Conservation (phyloP, 2,797 vertebrate genomes). For the Oreonectes daqikongensis region DNA sequence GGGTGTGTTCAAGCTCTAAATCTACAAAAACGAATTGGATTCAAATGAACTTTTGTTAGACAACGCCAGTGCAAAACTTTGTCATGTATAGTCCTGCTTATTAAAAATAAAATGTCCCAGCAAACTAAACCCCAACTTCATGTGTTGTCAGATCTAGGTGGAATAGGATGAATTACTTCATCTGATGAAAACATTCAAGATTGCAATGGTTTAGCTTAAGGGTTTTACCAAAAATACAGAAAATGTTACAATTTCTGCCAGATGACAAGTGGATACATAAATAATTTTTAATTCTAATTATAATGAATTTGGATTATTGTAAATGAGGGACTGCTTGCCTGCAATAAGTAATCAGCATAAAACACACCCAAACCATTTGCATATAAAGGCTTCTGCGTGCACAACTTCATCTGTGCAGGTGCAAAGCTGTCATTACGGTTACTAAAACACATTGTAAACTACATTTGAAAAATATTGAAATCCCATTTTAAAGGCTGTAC, state of each 20-base stretch:
- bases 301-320: not conserved
- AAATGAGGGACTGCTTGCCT: not conserved
- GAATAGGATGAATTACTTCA: constrained; percentile 5
- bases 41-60: constrained; percentile 28
- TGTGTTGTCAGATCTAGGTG: constrained; percentile 10
- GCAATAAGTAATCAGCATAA: not conserved
- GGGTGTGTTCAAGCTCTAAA: constrained; percentile 42
- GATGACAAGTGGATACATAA: not conserved
- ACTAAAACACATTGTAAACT: too few species aligned
- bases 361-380: not conserved
- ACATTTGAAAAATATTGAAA: too few species aligned
- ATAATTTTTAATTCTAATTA: not conserved
- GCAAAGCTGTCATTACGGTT: too few species aligned
- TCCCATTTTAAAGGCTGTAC: too few species aligned
- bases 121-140: constrained; percentile 18
- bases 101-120: not conserved
- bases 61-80: constrained; percentile 20
- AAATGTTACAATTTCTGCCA: not conserved
- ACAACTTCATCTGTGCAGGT: not conserved
- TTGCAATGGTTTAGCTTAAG: not conserved
- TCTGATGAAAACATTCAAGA: constrained; percentile 3
- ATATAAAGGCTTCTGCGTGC: not conserved
- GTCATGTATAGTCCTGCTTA: not conserved
- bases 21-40: constrained; percentile 34
- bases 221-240: not conserved